Evolutionary conservation across 2,797 vertebrate species (phyloP), one percentile per base, ranked within the genome.

Genomic region (Gymnothorax reevesii): DNA sequence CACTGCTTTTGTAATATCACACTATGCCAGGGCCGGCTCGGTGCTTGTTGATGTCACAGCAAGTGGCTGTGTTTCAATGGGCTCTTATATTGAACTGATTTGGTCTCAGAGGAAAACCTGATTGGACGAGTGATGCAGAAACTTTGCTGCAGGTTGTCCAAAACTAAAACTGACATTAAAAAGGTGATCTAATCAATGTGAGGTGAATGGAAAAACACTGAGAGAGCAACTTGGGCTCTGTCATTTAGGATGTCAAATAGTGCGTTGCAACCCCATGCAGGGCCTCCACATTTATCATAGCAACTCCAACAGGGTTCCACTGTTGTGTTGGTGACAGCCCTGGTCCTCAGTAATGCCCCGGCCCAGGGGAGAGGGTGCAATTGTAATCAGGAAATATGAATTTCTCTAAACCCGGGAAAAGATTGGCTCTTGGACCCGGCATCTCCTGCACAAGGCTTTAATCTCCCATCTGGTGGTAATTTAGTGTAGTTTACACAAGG

Each of bases 401-500:
- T 95, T 95, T 96, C 92, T 95, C 92, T 96, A 95, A 94, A 94
- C 84, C 62, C 57, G 85, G 90, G 89, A 89, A 90, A 89, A 91
- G 90, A 93, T 92, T 86, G 87, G 92, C 86, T 93, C 95, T 95
- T 15, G 87, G 89, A 94, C 95, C 95, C 92, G 92, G 93, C 90
- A 90, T 95, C 93, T 94, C 90, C 93, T 94, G 92, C 90, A 91
- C 87, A 71, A 73, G 89, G 90, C 95, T 96, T 96, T 96, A 96
- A 97, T 96, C 96, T 96, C 91, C 90, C 96, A 96, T 96, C 95
- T 96, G 95, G 94, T 94, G 91, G 94, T 95, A 95, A 96, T 96
- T 96, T 96, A 93, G 92, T 94, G 91, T 95, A 92, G 93, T 96
- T 96, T 96, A 96, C 94, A 95, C 91, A 93, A 93, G 92, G 94